These are phyloP conservation scores for Drosophila antonietae DNA, from an alignment of 2,888 invertebrate species.

Conservation along the genomic window DNA sequence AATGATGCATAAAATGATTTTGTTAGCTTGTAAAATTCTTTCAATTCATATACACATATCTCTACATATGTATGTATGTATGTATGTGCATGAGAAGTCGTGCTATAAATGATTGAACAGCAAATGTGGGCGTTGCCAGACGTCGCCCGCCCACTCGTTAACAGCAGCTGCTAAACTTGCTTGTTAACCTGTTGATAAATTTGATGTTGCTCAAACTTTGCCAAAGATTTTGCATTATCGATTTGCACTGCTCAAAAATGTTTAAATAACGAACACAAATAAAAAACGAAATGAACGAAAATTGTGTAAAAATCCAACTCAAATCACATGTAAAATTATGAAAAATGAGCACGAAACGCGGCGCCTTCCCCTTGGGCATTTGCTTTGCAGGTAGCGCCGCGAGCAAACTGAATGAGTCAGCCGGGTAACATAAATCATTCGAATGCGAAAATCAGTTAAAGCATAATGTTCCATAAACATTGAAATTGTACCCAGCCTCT, in stretches of 20 bases:
- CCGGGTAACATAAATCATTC: conserved; percentile 75
- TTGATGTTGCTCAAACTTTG: conserved; percentile 42
- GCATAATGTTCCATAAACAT: conserved; percentile 60
- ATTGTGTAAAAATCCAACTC: conserved; percentile 31
- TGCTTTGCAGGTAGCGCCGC: conserved; percentile 27
- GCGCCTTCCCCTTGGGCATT: conserved; percentile 46
- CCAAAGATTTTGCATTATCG: conserved; percentile 61
- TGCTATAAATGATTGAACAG: conserved; percentile 73
- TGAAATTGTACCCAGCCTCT: conserved; percentile 18
- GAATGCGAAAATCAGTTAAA: conserved; percentile 77
- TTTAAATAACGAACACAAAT: conserved; percentile 1
- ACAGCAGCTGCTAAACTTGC: conserved; percentile 52
- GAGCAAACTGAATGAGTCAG: conserved; percentile 68
- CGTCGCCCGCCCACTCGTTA: conserved; percentile 40
- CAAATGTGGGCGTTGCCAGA: conserved; percentile 38
- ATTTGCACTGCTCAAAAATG: conserved; percentile 39
- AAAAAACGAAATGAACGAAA: not conserved
- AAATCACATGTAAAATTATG: conserved; percentile 75
- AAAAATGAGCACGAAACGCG: conserved; percentile 66
- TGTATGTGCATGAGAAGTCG: conserved; percentile 46
- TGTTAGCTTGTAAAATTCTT: conserved; percentile 79
- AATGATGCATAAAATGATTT: conserved; percentile 79
- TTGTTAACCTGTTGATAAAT: conserved; percentile 79
- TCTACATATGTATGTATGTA: not conserved
- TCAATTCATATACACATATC: conserved; percentile 24